A percentile compares a stretch with the other conserved stretches of the same genome.
Conservation (phyloP, 2,888 invertebrate genomes). For the Drosophila helvetica region DNA sequence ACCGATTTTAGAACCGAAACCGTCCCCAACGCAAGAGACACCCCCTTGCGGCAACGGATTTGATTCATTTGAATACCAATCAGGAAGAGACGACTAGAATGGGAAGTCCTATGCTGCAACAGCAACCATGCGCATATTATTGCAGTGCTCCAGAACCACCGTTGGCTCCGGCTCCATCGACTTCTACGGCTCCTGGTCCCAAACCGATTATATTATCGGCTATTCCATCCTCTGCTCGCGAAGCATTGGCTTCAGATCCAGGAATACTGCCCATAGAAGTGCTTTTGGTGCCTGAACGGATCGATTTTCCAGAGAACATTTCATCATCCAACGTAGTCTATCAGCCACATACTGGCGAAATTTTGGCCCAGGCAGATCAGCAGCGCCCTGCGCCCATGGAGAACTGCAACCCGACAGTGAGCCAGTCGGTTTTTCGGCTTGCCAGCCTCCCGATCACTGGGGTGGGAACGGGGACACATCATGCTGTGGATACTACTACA, state of each 20-base stretch:
- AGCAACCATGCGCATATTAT: not conserved
- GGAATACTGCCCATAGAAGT: not conserved
- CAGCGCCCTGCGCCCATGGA: not conserved
- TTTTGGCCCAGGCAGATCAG: not conserved
- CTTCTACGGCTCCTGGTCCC: not conserved
- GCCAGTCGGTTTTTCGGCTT: conserved; percentile 62
- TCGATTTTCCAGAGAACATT: not conserved
- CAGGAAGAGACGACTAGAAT: not conserved
- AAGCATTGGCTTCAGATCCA: not conserved
- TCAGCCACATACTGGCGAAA: not conserved
- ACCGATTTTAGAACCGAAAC: not conserved
- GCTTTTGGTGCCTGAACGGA: not conserved
- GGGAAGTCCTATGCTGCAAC: too few relatives aligned
- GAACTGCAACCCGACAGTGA: not conserved
- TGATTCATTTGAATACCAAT: not conserved
- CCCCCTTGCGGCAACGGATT: not conserved
- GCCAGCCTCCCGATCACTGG: conserved; percentile 49
- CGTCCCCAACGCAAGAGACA: not conserved
- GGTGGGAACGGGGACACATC: conserved; percentile 35
- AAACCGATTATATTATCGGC: not conserved
- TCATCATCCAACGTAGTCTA: too few relatives aligned
- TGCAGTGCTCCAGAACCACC: not conserved
- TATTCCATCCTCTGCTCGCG: not conserved
- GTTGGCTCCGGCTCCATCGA: not conserved
- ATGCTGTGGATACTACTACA: not conserved